Conservation (phyloP, 2,113 vertebrate species). For the Onychorhynchus coronatus region DNA sequence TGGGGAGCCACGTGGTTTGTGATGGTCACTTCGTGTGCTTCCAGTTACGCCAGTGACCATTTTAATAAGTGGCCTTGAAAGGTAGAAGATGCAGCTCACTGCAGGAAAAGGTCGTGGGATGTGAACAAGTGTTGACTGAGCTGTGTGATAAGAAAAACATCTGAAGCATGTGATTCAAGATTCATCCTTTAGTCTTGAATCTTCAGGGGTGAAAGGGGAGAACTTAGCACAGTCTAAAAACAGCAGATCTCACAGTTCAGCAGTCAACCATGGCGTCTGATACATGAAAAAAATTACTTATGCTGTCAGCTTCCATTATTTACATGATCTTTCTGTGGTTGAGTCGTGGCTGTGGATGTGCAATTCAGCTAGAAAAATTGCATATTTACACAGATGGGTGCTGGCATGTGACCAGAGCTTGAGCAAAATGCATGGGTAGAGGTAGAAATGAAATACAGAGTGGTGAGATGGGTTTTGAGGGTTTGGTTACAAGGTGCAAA, state of each 20-base stretch:
- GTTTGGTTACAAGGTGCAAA: not conserved
- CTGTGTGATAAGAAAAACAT: slow-evolving; percentile 50
- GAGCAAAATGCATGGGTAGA: not conserved
- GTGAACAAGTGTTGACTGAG: slow-evolving; percentile 27
- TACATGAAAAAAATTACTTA: slow-evolving; percentile 73
- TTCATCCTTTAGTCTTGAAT: slow-evolving; percentile 24
- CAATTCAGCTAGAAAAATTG: slow-evolving; percentile 69
- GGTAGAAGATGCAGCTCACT: not conserved
- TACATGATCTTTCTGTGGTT: slow-evolving; percentile 68
- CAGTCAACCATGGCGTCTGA: slow-evolving; percentile 66
- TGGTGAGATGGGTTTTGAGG: not conserved
- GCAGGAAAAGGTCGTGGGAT: not conserved
- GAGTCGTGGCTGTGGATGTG: slow-evolving; percentile 60
- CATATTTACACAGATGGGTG: slow-evolving; percentile 69
- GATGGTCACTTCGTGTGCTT: not conserved
- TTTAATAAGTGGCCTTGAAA: not conserved
- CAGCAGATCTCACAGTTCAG: slow-evolving; percentile 70
- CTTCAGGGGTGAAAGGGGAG: slow-evolving; percentile 62
- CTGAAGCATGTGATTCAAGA: slow-evolving; percentile 45
- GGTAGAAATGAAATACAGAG: slow-evolving; percentile 8
- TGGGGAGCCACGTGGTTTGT: not conserved
- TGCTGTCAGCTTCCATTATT: slow-evolving; percentile 75
- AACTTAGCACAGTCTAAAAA: slow-evolving; percentile 59
- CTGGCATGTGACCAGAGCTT: slow-evolving; percentile 59
- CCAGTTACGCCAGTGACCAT: not conserved